Base-by-base conservation (phyloP, 2,113 vertebrate species). In the Edolisoma coerulescens region DNA sequence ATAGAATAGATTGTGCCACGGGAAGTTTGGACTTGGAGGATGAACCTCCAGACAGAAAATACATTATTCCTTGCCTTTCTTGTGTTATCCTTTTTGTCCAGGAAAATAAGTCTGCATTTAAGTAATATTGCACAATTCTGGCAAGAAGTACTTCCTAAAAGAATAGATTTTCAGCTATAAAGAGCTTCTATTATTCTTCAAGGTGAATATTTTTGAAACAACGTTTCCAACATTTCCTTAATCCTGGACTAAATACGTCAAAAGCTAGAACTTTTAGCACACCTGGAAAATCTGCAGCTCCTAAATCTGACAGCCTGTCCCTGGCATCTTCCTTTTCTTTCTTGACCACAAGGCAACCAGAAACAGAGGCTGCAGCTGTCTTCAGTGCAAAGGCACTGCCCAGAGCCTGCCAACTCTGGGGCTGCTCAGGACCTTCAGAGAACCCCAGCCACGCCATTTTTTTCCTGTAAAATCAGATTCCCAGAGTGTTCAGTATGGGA, bases 101-200 rank as follows among this genome's bases (percentile, higher is more conserved):
- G 70, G 45, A 87, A 91, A 91, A 45, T 44, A 78, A 73, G 35
- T 33, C 70, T 84, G 27, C 47, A 45, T 85, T 74, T 78, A 78
- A 78, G 84, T 65, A 87, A 82, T 54, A 77, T 41, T 87, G 24
- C 70, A 85, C 49, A 87, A 50, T 70, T 90, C 41, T 94, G 92
- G 88, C 53, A 87, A 78, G 47, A 74, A 85, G 12, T 20, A 50
- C 61, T 79, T 93, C 63, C 70, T 89, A 65, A 89, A 87, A 71
- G 12, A 76, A 64, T 14, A 73, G 39, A 49, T 88, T 84, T 88
- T 84, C 64, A 64, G 14, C n/a, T 93, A 56, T 81, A 60, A 91
- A 86, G n/a, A 60, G 4, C 20, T 86, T 73, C 26, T 69, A 53
- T 53, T 91, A 41, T 54, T 91, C 61, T 84, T 95, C 67, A 91